Base-by-base conservation (phyloP, 2,797 vertebrate genomes). In the Nyctalus aviator region DNA sequence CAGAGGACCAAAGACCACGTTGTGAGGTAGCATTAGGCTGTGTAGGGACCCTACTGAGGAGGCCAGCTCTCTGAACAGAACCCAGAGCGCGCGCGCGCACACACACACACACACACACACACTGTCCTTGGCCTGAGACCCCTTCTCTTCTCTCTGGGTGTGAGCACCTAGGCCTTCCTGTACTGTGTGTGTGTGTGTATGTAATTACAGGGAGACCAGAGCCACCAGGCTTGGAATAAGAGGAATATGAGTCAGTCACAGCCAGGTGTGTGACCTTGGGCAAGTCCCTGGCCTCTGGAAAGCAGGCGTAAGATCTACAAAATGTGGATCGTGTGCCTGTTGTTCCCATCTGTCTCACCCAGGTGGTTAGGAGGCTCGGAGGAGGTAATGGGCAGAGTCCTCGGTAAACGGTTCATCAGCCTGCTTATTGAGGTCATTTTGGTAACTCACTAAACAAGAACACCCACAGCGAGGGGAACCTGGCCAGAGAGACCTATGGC, bases 231-330 rank as follows among this genome's bases (percentile, higher is more conserved):
- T 84, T 72, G 17, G 78, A 78, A 68, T 8, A 12, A 23, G 66
- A 79, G 83, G 55, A 75, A 25, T 55, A 44, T 59, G 64, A 90
- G 48, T 71, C 66, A 41, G 37, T 37, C 5, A 27, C 9, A 53
- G 64, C 37, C 69, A 71, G 71, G 23, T 57, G 25, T 87, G 57
- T 71, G 30, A 55, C 57, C n/a, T 71, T 46, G 64, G 37, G 32
- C 78, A 77, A 73, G 84, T 82, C 64, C 35, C 53, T 73, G 73
- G 53, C 76, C 83, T 90, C 69, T 79, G 69, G 83, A 64, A 78
- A 69, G 68, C 76, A 78, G 64, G 21, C 17, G 17, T 68, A 59
- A 50, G 68, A 2, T 66, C n/a, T 89, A 37, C 90, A 44, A 93
- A 55, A 27, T 55, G 59, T 3, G 4, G 41, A 15, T 17, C 68